Percentiles rank a stretch among this genome's conserved stretches.
phyloP scores from a whole-genome alignment of 2,113 vertebrate genomes.

The Columbina picui region DNA sequence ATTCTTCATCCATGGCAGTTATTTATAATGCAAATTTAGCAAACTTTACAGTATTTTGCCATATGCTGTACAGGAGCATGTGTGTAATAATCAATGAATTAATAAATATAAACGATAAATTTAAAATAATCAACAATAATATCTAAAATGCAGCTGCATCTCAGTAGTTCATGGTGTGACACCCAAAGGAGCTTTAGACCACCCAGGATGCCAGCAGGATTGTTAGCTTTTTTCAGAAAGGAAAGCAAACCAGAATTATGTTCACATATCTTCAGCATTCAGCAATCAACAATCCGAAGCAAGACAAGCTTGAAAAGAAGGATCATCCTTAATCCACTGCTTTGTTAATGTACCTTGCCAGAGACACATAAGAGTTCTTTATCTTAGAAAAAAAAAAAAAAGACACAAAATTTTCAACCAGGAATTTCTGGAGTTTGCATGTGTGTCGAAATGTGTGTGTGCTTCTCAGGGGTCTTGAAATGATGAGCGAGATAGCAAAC shows the following conservation, averaged over 20 bases:
- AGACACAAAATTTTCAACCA: not conserved
- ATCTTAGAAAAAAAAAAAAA: not conserved
- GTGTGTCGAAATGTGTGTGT: accelerated
- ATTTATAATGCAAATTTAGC: not conserved
- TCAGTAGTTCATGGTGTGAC: not conserved
- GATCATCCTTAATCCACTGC: not conserved
- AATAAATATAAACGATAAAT: not conserved
- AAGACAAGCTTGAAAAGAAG: not conserved
- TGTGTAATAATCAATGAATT: not conserved
- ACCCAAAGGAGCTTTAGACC: not conserved
- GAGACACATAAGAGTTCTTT: not conserved
- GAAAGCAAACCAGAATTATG: not conserved
- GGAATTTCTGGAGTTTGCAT: not conserved
- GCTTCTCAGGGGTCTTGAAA: not conserved
- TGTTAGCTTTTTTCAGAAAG: not conserved
- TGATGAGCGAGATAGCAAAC: not conserved
- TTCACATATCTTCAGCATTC: not conserved
- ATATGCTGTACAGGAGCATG: not conserved
- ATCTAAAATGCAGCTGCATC: not conserved
- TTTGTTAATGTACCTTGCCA: not conserved
- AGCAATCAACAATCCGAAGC: not conserved
- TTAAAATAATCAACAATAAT: not conserved
- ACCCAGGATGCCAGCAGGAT: not conserved
- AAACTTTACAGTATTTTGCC: not conserved
- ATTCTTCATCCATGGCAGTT: not conserved